Percentiles rank a stretch among this genome's conserved stretches.
Evolutionary conservation across 2,888 invertebrate species (phyloP).

Genomic region (Lepidochrysops patricia): DNA sequence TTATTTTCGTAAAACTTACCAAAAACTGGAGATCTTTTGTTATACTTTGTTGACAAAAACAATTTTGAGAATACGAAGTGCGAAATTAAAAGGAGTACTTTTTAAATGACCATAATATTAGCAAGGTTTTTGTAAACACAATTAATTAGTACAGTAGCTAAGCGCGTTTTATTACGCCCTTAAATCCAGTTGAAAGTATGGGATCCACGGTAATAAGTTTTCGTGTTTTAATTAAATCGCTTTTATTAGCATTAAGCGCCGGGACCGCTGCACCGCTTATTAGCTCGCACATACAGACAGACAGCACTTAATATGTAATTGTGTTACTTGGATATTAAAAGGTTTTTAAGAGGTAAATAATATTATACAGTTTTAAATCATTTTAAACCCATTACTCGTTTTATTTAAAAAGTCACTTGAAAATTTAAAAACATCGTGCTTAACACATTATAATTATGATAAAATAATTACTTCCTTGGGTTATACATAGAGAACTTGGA

Average conservation of each 20-base stretch:
- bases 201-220: background rate
- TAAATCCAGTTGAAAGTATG: background rate
- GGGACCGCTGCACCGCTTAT: background rate
- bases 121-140: slow-evolving; percentile 3
- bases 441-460: no score
- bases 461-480: no score
- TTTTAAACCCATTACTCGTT: no score
- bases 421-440: no score
- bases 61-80: background rate
- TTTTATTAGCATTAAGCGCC: background rate
- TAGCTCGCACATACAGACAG: background rate
- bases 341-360: no score
- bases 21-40: no score
- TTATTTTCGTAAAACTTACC: background rate
- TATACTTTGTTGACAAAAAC: no score
- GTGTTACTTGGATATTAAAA: background rate
- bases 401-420: no score
- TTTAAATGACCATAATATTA: background rate
- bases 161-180: background rate
- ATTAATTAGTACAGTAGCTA: background rate
- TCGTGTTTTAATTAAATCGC: background rate
- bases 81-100: background rate
- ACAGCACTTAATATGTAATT: background rate
- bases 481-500: no score
- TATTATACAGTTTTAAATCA: no score